Conservation (phyloP, 2,888 invertebrate genomes). For the Euzetes globulus region DNA sequence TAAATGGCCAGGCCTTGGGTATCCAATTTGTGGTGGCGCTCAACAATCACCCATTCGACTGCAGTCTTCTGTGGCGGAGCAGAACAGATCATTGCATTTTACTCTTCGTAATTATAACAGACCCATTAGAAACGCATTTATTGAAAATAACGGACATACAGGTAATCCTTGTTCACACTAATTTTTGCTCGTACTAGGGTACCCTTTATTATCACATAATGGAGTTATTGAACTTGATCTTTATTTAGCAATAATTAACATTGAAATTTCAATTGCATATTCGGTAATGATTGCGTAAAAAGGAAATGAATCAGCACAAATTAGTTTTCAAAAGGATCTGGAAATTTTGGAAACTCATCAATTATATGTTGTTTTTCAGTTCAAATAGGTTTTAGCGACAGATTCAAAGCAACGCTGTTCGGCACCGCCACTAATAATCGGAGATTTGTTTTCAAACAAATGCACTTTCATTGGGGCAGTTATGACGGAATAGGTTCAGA, state of each 20-base stretch:
- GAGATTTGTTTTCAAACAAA: conserved; percentile 49
- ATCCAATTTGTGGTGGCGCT: conserved; percentile 38
- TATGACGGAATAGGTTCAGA: conserved; percentile 67
- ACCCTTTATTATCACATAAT: too few relatives aligned
- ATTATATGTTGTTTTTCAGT: conserved; percentile 5
- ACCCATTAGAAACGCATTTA: conserved; percentile 51
- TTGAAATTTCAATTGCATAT: too few relatives aligned
- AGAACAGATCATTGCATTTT: conserved; percentile 53
- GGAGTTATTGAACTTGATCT: too few relatives aligned
- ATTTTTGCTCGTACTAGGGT: too few relatives aligned
- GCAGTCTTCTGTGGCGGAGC: conserved; percentile 47
- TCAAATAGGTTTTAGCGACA: conserved; percentile 5
- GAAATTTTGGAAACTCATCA: not conserved
- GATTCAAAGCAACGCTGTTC: not conserved
- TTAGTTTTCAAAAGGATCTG: too few relatives aligned
- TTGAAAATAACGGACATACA: conserved; percentile 63
- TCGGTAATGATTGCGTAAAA: too few relatives aligned
- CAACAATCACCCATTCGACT: conserved; percentile 72
- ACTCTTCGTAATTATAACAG: conserved; percentile 55
- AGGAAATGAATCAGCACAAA: too few relatives aligned
- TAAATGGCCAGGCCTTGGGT: not conserved
- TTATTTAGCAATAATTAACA: too few relatives aligned
- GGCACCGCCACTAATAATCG: conserved; percentile 5
- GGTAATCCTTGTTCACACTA: conserved; percentile 53
- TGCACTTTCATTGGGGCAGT: conserved; percentile 77